Percentiles rank a stretch among this genome's conserved stretches.
phyloP scores from a whole-genome alignment of 2,888 invertebrate genomes.

The Nebria brevicollis region DNA sequence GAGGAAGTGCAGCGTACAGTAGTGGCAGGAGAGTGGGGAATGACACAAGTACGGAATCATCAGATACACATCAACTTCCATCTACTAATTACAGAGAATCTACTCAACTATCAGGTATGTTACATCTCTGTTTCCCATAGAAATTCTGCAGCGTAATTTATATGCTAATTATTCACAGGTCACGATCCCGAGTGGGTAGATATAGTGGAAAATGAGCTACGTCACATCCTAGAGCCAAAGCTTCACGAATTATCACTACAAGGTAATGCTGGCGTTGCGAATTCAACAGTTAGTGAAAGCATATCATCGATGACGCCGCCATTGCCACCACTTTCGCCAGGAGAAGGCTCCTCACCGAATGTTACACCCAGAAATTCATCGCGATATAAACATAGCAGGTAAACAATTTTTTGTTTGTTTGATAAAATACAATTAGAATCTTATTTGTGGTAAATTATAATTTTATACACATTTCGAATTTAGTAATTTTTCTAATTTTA shows the following conservation, averaged over 20 bases:
- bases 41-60: constrained; percentile 69
- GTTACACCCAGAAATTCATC: constrained; percentile 62
- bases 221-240: constrained; percentile 80
- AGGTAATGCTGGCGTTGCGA: constrained; percentile 68
- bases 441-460: constrained; percentile 12
- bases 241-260: constrained; percentile 71
- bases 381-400: constrained; percentile 61
- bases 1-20: constrained; percentile 84
- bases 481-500: constrained; percentile 56
- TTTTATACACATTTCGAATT: background rate
- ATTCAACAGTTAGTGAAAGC: constrained; percentile 74
- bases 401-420: constrained; percentile 13
- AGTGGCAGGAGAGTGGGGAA: constrained; percentile 71
- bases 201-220: constrained; percentile 80
- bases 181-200: constrained; percentile 85
- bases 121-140: constrained; percentile 18
- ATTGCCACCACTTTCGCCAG: constrained; percentile 79
- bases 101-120: constrained; percentile 44
- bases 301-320: constrained; percentile 81
- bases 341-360: constrained; percentile 64
- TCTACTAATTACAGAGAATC: constrained; percentile 44
- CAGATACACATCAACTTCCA: constrained; percentile 64
- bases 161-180: constrained; percentile 55
- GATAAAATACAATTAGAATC: background rate
- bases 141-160: constrained; percentile 30